Conservation (phyloP, 2,888 invertebrate species). For the Dastarcus helophoroides region DNA sequence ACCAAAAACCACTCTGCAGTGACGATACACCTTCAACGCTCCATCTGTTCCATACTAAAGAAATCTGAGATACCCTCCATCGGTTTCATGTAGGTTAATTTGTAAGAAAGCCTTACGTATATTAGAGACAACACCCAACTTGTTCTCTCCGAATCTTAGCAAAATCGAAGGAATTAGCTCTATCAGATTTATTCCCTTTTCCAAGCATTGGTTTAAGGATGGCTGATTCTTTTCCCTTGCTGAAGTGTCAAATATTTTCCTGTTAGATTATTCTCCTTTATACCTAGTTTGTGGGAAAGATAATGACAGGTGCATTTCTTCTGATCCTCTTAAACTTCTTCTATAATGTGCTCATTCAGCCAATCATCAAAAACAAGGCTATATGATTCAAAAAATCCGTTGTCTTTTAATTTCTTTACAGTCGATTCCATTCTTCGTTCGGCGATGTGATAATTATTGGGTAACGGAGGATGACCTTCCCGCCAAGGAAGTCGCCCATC, state of each 20-base stretch:
- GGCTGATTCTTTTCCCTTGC: slow-evolving; percentile 11
- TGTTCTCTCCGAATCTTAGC: neutral
- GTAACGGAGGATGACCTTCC: slow-evolving; percentile 14
- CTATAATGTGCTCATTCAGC: slow-evolving; percentile 19
- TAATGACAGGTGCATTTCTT: slow-evolving; percentile 14
- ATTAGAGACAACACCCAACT: no score
- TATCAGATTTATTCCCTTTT: slow-evolving; percentile 6
- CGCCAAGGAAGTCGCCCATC: slow-evolving; percentile 17
- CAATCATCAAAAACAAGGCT: slow-evolving; percentile 18
- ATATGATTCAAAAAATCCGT: slow-evolving; percentile 10
- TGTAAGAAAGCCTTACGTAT: no score
- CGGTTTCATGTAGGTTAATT: no score
- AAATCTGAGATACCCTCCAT: no score
- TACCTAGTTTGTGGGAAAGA: slow-evolving; percentile 9
- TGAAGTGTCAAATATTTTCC: slow-evolving; percentile 18
- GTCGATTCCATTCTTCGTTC: slow-evolving; percentile 10
- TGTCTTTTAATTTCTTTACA: slow-evolving; percentile 10
- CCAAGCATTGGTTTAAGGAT: slow-evolving; percentile 4
- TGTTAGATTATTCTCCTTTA: slow-evolving; percentile 12
- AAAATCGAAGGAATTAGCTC: slow-evolving; percentile 6
- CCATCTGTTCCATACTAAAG: no score
- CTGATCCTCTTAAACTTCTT: slow-evolving; percentile 9
- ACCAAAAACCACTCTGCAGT: slow-evolving; percentile 21
- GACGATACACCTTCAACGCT: slow-evolving; percentile 14
- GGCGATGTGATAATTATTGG: slow-evolving; percentile 12